These are phyloP conservation scores for Coreoperca whiteheadi DNA, from an alignment of 2,113 vertebrate genomes.

Conservation along the genomic window DNA sequence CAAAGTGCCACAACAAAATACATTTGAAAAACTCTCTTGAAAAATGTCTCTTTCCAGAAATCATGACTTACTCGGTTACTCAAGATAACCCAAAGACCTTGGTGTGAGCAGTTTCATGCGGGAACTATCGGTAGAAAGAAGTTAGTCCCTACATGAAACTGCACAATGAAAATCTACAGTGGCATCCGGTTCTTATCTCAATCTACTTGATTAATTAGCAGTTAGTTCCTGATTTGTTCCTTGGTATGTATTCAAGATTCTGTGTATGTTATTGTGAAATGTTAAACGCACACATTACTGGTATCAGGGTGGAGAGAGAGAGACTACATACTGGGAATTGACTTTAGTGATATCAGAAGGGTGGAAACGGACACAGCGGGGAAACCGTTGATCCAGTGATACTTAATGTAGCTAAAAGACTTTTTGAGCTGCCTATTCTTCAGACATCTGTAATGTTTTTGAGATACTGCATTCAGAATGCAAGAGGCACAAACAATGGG, in stretches of 20 bases:
- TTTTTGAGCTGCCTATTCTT: not conserved
- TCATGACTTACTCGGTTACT: no score
- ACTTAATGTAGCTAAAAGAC: not conserved
- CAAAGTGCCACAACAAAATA: no score
- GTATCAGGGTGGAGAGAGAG: not conserved
- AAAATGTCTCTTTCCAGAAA: no score
- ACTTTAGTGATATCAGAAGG: conserved; percentile 14
- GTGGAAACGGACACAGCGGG: not conserved
- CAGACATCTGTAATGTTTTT: not conserved
- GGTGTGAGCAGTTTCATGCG: no score
- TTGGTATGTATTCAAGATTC: not conserved
- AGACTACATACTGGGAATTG: not conserved
- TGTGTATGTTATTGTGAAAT: not conserved
- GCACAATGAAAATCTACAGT: no score
- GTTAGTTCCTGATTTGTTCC: not conserved
- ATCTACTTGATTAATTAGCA: not conserved
- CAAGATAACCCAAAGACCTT: no score
- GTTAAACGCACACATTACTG: not conserved
- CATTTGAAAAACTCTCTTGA: no score
- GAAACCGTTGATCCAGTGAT: not conserved
- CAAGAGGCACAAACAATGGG: not conserved
- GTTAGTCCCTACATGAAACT: no score
- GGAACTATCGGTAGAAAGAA: no score
- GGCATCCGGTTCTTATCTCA: no score
- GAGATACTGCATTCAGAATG: not conserved